Conservation (phyloP, 1,140 invertebrate species). For the Drosophila equinoxialis region DNA sequence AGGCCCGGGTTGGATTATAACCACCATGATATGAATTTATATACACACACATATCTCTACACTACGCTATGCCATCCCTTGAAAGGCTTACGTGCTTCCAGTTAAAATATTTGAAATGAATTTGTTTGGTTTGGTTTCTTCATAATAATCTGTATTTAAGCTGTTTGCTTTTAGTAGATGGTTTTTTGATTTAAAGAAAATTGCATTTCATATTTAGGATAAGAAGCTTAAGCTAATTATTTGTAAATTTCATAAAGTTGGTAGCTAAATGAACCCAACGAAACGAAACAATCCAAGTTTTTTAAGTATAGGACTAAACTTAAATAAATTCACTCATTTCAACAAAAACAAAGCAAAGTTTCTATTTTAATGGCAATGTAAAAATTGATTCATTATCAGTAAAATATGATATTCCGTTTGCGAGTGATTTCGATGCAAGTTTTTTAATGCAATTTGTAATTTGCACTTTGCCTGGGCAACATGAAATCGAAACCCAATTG, state of each 20-base stretch:
- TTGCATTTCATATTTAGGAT: not conserved
- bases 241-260: not conserved
- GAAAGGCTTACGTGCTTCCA: constrained; percentile 1
- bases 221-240: not conserved
- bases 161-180: not conserved
- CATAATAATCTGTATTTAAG: not conserved
- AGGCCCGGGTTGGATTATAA: constrained; percentile 20
- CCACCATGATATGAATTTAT: not conserved
- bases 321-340: too few relatives aligned
- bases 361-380: not conserved
- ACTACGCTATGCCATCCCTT: not conserved
- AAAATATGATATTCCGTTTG: not conserved
- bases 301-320: too few relatives aligned
- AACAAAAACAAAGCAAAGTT: too few relatives aligned
- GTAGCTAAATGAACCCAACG: too few relatives aligned
- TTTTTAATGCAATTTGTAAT: not conserved
- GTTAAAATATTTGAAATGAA: not conserved
- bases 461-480: not conserved
- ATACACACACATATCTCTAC: not conserved
- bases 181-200: not conserved
- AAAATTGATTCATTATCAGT: not conserved
- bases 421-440: not conserved
- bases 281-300: too few relatives aligned
- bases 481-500: constrained; percentile 4
- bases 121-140: not conserved